Base-by-base conservation (phyloP, 2,113 vertebrate genomes). In the Catagonus wagneri region DNA sequence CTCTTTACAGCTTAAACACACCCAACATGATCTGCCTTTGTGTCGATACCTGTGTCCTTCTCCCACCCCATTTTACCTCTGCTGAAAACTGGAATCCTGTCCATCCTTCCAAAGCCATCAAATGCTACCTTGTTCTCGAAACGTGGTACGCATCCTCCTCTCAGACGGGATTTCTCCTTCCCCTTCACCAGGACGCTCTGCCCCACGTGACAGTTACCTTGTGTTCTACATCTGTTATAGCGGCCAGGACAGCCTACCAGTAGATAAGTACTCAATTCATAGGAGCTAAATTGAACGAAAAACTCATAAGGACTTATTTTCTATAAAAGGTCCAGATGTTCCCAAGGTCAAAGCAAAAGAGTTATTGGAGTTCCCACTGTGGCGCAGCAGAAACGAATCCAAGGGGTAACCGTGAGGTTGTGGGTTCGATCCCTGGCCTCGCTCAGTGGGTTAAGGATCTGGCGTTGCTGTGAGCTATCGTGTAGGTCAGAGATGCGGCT, bases 271-370 rank as follows among this genome's bases (percentile, higher is more conserved):
- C 22, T 69, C 54, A 23, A 54, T 36, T 25, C 29, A 7, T 54
- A 56, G n/a, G 39, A 29, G 36, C 65, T 36, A 89, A 58, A 52
- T 0, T 50, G 15, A 90, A 72, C 34, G 32, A 61, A 84, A 90
- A 90, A 54, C 27, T 56, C 92, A 66, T 12, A 56, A 80, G 85
- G 72, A 2, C 3, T 56, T 58, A 54, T 88, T 95, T 86, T 80
- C 83, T 84, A 54, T 76, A 80, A 87, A 91, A 79, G 39, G 12
- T 15, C 80, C 23, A 23, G 23, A 56, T 80, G 10, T 61, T 85
- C 65, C 83, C 79, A 86, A 39, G 32, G 32, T 50, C 60, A 78
- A 20, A 84, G 12, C 29, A 84, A 88, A 84, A 79, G 52, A 84
- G 44, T 8, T 44, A 44, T 6, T 44, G 44, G 44, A 44, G 44